Evolutionary conservation across 2,113 vertebrate genomes (phyloP), one percentile per base, ranked within the genome.

Genomic region (Hypomesus transpacificus): DNA sequence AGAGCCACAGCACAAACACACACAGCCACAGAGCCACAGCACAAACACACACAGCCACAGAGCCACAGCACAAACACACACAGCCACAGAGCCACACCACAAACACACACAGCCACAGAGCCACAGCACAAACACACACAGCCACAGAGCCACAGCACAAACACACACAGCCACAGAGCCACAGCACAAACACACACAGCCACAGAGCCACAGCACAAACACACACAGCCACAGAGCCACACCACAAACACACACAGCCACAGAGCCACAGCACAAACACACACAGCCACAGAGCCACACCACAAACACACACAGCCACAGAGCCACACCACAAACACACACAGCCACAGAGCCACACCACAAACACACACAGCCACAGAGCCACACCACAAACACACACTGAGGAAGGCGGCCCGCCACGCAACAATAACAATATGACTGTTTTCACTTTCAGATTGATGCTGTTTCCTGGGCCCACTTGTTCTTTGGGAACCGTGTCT

Each of bases 61-160:
- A 80, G 84, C 14, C 85, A 87, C 85, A 87, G 11, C 85, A 87
- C 85, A 87, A 88, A 90, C 85, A 86, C 76, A 82, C 66, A 83
- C 84, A 20, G 83, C 81, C 84, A 76, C 64, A 78, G 67, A 80
- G 84, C 14, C 85, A 87, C 85, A 87, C 14, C 85, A 87, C 85
- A 87, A 88, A 90, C 85, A 86, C 76, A 82, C 66, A 83, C 84
- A n/a, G n/a, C n/a, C n/a, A n/a, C n/a, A n/a, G n/a, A n/a, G n/a
- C n/a, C n/a, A n/a, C n/a, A n/a, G n/a, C n/a, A n/a, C n/a, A n/a
- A n/a, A n/a, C n/a, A n/a, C 46, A 83, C 78, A 18, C 14, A 20
- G 83, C 81, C 84, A 76, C 64, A 78, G 67, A 80, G 84, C 14
- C 85, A 87, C 85, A 87, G 11, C 85, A 87, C 85, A 87, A 88